Evolutionary conservation across 2,888 invertebrate species (phyloP), one percentile per base, ranked within the genome.

Genomic region (Helobdella robusta): DNA sequence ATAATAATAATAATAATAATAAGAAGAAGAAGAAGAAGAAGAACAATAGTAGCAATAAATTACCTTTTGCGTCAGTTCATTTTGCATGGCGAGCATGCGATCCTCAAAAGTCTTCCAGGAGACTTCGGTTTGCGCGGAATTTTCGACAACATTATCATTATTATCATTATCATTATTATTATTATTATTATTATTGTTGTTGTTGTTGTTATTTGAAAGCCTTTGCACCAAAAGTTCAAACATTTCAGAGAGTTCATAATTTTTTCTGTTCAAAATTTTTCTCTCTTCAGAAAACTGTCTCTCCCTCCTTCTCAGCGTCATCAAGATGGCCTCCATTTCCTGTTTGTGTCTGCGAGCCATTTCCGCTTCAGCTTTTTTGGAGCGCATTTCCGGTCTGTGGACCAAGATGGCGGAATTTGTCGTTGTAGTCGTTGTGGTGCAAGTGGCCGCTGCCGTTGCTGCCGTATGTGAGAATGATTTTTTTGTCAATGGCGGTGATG

Each of bases 201-300:
- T 11, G 50, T n/a, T n/a, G n/a, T n/a, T n/a, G n/a, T n/a, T n/a
- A n/a, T n/a, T n/a, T n/a, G n/a, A n/a, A n/a, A 54, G 54, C 34
- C 54, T 48, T 20, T 67, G 35, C 15, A 59, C 59, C 52, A 67
- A 32, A 30, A 67, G 30, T 46, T 65, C 64, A 20, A 67, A 67
- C 30, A 67, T 52, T 20, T 60, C 56, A 4, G 64, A 54, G 11
- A 67, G 59, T 23, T 67, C 64, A 18, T 46, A 58, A 64, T 67
- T 67, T 35, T 59, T 67, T n/a, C 64, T 34, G 40, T 40, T 23
- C 36, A 67, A 30, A 5, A 44, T 54, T 34, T 67, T 65, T 50
- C 67, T 61, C 25, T 67, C 67, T 15, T 67, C 67, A 11, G 54
- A 56, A 28, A 67, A 65, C 44, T 67, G 67, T 8, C 46, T n/a